Conservation (phyloP, 2,797 vertebrate genomes). For the Alcedo quadribrachys region DNA sequence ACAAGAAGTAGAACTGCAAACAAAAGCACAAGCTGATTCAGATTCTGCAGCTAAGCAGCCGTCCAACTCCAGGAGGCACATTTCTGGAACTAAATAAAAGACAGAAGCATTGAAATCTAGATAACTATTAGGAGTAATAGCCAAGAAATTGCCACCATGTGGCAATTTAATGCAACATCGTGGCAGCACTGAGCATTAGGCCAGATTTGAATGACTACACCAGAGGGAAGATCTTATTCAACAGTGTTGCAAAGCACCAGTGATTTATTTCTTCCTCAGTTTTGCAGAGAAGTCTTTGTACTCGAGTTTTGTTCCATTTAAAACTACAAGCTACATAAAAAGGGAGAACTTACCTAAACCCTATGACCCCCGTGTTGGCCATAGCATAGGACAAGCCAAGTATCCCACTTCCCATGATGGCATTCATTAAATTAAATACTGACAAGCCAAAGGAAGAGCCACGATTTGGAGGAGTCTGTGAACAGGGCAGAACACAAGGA, state of each 20-base stretch:
- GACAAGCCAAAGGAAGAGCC: slow-evolving; percentile 88
- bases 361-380: slow-evolving; percentile 90
- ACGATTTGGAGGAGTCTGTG: slow-evolving; percentile 53
- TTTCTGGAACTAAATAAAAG: neutral
- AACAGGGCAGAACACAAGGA: neutral
- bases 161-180: neutral
- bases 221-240: neutral
- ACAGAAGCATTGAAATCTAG: neutral
- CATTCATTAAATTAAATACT: slow-evolving; percentile 95
- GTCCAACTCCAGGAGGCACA: neutral
- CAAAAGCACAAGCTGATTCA: neutral
- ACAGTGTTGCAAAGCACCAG: neutral
- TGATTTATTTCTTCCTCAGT: neutral
- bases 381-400: slow-evolving; percentile 93
- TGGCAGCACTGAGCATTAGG: neutral
- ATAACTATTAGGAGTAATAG: neutral
- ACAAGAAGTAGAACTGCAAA: neutral
- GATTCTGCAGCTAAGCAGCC: fast-evolving
- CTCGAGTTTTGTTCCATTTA: neutral
- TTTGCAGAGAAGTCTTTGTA: neutral
- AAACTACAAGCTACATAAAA: fast-evolving
- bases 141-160: slow-evolving; percentile 51
- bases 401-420: slow-evolving; percentile 95
- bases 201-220: neutral
- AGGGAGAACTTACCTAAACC: slow-evolving; percentile 86